These are phyloP conservation scores for Ceriagrion tenellum DNA, from an alignment of 2,888 invertebrate species.

Conservation along the genomic window DNA sequence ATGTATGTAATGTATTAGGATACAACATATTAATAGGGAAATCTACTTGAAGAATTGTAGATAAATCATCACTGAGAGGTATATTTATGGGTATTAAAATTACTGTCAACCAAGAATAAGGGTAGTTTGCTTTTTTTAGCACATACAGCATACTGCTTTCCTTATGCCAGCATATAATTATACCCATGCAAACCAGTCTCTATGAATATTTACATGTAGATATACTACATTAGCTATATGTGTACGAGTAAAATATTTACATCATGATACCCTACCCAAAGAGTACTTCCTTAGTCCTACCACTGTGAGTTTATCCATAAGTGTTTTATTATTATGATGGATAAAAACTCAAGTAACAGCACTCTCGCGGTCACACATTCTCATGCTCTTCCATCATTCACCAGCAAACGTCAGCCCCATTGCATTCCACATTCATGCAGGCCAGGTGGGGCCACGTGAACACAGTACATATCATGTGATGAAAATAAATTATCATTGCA, in stretches of 20 bases:
- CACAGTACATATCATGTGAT: background rate
- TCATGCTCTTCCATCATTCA: constrained; percentile 53
- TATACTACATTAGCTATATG: background rate
- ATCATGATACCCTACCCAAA: background rate
- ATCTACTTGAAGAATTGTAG: background rate
- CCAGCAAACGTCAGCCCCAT: constrained; percentile 7
- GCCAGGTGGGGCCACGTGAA: constrained; percentile 30
- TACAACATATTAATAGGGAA: background rate
- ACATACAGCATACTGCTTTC: constrained; percentile 24
- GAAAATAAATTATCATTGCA: background rate
- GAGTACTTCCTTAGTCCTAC: constrained; percentile 35
- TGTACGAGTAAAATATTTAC: constrained; percentile 42
- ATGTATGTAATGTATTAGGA: background rate
- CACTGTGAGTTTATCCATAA: constrained; percentile 41
- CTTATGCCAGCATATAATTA: background rate
- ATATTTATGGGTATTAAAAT: constrained; percentile 22
- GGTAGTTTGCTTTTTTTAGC: background rate
- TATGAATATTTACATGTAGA: constrained; percentile 18
- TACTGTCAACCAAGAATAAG: background rate
- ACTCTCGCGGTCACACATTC: constrained; percentile 61
- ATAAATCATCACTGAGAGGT: background rate
- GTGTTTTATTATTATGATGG: constrained; percentile 44
- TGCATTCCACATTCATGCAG: constrained; percentile 51
- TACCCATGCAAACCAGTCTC: constrained; percentile 44
- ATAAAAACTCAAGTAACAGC: constrained; percentile 47